These are phyloP conservation scores for Macroglossus sobrinus DNA, from an alignment of 2,113 vertebrate genomes.

Conservation along the genomic window DNA sequence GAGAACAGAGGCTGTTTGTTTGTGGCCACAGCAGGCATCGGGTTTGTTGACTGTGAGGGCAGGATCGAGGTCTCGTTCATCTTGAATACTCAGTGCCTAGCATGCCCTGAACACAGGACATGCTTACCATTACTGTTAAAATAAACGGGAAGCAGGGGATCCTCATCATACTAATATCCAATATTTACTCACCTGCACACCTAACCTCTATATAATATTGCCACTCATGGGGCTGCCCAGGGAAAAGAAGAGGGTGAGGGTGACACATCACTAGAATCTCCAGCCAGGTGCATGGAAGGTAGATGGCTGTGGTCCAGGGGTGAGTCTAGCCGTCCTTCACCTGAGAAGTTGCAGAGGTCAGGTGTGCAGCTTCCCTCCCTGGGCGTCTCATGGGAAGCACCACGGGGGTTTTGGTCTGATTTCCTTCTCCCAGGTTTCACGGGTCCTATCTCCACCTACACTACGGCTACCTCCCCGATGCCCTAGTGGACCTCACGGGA, in stretches of 20 bases:
- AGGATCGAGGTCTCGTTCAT: not conserved
- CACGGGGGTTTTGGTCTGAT: not conserved
- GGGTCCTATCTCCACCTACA: constrained; percentile 91
- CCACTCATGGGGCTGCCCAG: not conserved
- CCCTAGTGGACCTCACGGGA: constrained; percentile 92
- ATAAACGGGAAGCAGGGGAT: not conserved
- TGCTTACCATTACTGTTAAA: not conserved
- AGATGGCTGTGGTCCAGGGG: accelerated
- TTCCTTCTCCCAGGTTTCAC: constrained; percentile 80
- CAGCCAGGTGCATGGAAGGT: not conserved
- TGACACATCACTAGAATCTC: not conserved
- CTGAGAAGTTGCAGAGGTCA: not conserved
- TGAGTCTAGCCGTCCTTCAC: not conserved
- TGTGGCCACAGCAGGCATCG: not conserved
- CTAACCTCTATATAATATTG: not conserved
- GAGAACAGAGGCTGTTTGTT: not conserved
- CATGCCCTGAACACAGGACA: not conserved
- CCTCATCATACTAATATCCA: not conserved
- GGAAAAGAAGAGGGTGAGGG: not conserved
- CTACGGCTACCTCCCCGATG: constrained; percentile 86
- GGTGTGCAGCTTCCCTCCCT: not conserved
- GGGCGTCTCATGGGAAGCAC: not conserved
- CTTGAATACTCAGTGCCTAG: not conserved
- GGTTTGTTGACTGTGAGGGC: too few species aligned
- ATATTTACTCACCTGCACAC: not conserved